Conservation (phyloP, 2,888 invertebrate species). For the Aspidapion aeneum region DNA sequence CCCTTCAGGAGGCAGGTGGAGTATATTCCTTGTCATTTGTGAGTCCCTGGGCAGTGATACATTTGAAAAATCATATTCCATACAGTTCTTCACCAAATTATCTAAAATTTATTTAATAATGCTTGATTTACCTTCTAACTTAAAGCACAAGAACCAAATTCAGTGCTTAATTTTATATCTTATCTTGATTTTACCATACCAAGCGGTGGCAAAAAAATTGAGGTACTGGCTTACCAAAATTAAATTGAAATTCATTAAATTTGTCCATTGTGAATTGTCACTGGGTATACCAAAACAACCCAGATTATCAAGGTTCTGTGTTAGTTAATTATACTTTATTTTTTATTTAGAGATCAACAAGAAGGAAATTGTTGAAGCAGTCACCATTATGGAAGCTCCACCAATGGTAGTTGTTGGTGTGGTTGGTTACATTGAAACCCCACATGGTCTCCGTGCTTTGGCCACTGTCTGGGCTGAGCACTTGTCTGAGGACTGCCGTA, state of each 20-base stretch:
- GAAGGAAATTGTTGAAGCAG: conserved; percentile 99
- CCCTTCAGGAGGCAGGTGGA: conserved; percentile 58
- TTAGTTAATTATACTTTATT: too few species aligned
- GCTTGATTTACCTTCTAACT: too few species aligned
- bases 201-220: too few species aligned
- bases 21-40: conserved; percentile 72
- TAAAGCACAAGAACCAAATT: too few species aligned
- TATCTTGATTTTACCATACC: too few species aligned
- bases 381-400: conserved; percentile 96
- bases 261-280: too few species aligned
- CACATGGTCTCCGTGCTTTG: conserved; percentile 91
- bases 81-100: conserved; percentile 47
- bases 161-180: too few species aligned
- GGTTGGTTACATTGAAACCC: conserved; percentile 98
- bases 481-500: conserved; percentile 96
- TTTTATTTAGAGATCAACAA: conserved; percentile 88
- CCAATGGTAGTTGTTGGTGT: conserved; percentile 98
- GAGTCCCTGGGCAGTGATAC: conserved; percentile 65
- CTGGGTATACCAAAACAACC: too few species aligned
- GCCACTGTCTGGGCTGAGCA: conserved; percentile 99
- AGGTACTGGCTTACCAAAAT: too few species aligned
- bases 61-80: conserved; percentile 66
- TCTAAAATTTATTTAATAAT: background rate
- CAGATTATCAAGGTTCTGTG: too few species aligned
- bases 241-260: too few species aligned